A percentile compares a stretch with the other conserved stretches of the same genome.
Evolutionary conservation across 2,797 vertebrate species (phyloP).

Genomic region (Bradypodion ventrale): DNA sequence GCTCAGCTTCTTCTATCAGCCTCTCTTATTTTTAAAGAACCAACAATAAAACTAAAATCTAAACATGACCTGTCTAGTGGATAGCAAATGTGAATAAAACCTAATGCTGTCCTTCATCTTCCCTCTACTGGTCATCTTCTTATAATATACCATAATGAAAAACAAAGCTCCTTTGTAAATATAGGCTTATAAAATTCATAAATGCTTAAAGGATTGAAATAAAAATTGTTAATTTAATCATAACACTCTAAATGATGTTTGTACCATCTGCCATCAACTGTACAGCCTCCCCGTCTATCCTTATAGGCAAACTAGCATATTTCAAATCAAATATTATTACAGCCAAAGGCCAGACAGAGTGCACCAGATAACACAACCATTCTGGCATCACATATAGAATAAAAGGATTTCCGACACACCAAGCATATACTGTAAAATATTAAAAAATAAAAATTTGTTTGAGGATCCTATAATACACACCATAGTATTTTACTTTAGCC

Average conservation of each 20-base stretch:
- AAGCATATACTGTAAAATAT: too few species aligned
- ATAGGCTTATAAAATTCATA: background rate
- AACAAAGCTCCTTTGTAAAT: background rate
- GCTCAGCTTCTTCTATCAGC: background rate
- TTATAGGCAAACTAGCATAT: background rate
- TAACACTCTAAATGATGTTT: background rate
- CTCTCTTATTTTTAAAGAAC: background rate
- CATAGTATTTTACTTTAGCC: too few species aligned
- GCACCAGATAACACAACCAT: too few species aligned
- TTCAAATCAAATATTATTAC: too few species aligned
- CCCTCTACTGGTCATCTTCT: background rate
- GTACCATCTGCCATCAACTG: background rate
- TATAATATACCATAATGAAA: background rate
- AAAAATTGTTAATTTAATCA: background rate
- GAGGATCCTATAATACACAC: too few species aligned
- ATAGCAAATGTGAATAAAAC: background rate
- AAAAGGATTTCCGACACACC: too few species aligned
- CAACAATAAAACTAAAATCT: background rate
- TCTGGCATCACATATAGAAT: too few species aligned
- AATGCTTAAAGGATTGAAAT: background rate
- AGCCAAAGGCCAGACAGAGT: too few species aligned
- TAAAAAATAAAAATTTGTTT: too few species aligned
- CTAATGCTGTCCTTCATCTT: too few species aligned
- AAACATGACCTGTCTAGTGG: background rate
- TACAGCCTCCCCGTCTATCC: background rate